phyloP scores from a whole-genome alignment of 2,888 invertebrate species.

The Meteorus colon region DNA sequence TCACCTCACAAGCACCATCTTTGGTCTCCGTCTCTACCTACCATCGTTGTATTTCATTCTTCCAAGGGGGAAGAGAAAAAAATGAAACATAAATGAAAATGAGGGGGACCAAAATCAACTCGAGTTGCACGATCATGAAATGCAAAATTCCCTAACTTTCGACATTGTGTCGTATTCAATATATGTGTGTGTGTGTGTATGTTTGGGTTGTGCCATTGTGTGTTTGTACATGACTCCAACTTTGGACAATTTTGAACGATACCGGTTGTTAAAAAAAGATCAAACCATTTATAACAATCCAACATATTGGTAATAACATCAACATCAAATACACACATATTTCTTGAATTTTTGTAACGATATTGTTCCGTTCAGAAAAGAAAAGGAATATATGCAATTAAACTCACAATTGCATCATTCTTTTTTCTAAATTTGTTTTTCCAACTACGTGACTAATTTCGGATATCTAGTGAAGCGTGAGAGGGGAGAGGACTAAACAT shows the following conservation, averaged over 20 bases:
- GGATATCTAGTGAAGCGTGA: conserved; percentile 25
- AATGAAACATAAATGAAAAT: not conserved
- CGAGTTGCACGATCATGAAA: conserved; percentile 50
- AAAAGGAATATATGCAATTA: not conserved
- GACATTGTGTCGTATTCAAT: conserved; percentile 43
- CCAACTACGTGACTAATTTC: not conserved
- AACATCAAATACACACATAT: too few relatives aligned
- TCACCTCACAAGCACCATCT: conserved; percentile 27
- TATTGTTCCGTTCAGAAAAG: not conserved
- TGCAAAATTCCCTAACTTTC: conserved; percentile 49
- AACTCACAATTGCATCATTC: conserved; percentile 31
- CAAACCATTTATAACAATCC: not conserved
- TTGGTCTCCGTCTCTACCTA: conserved; percentile 37
- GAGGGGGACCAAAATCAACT: conserved; percentile 29
- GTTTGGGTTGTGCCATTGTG: conserved; percentile 35
- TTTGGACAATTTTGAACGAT: not conserved
- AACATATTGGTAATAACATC: too few relatives aligned
- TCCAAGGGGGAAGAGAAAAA: not conserved
- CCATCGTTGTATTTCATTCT: conserved; percentile 31
- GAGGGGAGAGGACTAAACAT: not conserved
- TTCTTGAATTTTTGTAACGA: not conserved
- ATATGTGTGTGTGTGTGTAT: conserved; percentile 45
- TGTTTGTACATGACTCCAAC: not conserved
- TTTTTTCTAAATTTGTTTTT: conserved; percentile 10
- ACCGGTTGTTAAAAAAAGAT: not conserved